Evolutionary conservation across 2,113 vertebrate species (phyloP), one percentile per base, ranked within the genome.

Genomic region (Cacatua alba): DNA sequence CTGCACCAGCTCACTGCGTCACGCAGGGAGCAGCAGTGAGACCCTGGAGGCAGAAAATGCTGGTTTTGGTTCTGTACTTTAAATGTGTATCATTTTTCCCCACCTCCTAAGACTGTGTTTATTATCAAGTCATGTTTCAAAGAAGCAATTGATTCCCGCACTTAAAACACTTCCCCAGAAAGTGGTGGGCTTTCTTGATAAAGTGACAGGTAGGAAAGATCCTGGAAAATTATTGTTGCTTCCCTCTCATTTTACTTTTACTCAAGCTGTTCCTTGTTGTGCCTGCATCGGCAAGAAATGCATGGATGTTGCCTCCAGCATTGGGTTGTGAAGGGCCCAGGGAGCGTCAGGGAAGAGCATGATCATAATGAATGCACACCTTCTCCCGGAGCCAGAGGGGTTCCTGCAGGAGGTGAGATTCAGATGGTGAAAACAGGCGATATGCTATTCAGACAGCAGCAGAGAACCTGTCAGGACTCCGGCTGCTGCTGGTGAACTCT

Each of bases 101-200:
- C 46, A 24, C 52, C n/a, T 79, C n/a, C 59, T 55, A 69, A 80
- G 79, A 37, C 18, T 24, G 8, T 57, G 13, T 91, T 92, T 76
- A 60, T 88, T 74, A 85, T 68, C 35, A 35, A 74, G 46, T 86
- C 25, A 16, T 20, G 10, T 82, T 96, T 90, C 46, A 93, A 88
- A 80, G 20, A 65, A 8, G 29, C 23, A 64, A 33, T 11, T 19
- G 72, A 72, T 52, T 82, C 82, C 49, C 91, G 81, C 48, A 70
- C 80, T 91, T 85, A 67, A 93, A 91, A 70, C 53, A 12, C 7
- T 65, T 82, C 11, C 39, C 10, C 44, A 41, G n/a, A 85, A 94
- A 88, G 53, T 20, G 31, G 17, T 81, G 39, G 76, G 37, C 16
- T 86, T 88, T 92, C 49, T 88, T 90, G 55, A 55, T 52, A 72